Conservation (phyloP, 2,797 vertebrate genomes). For the Orientallactaga sibirica region DNA sequence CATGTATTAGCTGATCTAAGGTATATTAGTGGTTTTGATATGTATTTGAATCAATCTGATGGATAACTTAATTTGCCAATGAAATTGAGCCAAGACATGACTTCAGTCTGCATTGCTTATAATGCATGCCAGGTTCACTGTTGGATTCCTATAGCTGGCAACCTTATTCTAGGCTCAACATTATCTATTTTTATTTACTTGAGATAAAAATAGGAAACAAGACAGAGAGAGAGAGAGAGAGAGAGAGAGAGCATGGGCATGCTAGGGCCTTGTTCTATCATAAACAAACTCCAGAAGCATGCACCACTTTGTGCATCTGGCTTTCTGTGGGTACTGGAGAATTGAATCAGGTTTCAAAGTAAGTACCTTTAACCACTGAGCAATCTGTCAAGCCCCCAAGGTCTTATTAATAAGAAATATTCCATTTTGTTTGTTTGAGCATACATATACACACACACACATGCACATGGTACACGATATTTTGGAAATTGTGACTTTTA, state of each 20-base stretch:
- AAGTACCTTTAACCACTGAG: too few species aligned
- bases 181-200: background rate
- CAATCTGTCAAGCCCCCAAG: background rate
- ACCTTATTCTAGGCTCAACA: background rate
- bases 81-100: background rate
- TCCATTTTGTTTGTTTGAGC: background rate
- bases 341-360: too few species aligned
- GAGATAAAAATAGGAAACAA: too few species aligned
- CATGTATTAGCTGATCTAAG: background rate
- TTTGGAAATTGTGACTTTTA: conserved; percentile 12
- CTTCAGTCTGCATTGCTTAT: background rate
- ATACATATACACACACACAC: background rate
- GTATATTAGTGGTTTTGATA: background rate
- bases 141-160: background rate
- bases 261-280: too few species aligned
- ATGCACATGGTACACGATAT: background rate
- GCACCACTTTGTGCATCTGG: too few species aligned
- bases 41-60: background rate
- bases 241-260: too few species aligned
- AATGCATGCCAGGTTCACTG: background rate
- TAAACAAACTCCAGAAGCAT: too few species aligned
- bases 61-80: background rate
- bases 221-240: too few species aligned
- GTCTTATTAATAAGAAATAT: conserved; percentile 11
- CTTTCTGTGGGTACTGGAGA: too few species aligned